Evolutionary conservation across 1,140 invertebrate genomes (phyloP).

Genomic region (Cotesia glomerata): DNA sequence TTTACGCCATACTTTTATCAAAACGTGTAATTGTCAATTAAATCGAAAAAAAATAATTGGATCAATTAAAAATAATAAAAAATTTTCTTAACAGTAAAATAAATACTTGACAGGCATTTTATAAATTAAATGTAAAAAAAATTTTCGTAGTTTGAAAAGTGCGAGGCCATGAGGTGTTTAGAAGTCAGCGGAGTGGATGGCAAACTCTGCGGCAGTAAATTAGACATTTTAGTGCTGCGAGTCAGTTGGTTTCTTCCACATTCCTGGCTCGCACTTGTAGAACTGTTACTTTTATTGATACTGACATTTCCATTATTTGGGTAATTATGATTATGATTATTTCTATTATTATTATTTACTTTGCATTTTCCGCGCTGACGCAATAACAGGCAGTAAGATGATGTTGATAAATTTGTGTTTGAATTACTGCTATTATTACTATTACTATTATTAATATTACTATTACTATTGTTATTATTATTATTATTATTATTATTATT

Average conservation of each 20-base stretch:
- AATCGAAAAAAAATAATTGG: constrained; percentile 1
- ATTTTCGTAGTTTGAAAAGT: constrained; percentile 68
- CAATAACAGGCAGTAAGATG: constrained; percentile 18
- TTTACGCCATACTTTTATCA: too few relatives aligned
- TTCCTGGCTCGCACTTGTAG: constrained; percentile 38
- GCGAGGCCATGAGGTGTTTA: constrained; percentile 55
- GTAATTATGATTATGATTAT: constrained; percentile 30
- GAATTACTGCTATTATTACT: constrained; percentile 26
- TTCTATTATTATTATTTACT: constrained; percentile 20
- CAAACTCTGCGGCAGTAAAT: constrained; percentile 53
- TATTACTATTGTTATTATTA: constrained; percentile 27
- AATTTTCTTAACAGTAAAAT: neutral
- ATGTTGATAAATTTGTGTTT: constrained; percentile 31
- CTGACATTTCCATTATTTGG: constrained; percentile 18
- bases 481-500: constrained; percentile 34
- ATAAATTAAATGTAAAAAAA: constrained; percentile 67
- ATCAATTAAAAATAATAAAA: constrained; percentile 24
- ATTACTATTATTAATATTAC: constrained; percentile 19
- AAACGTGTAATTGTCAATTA: neutral
- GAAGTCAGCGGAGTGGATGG: constrained; percentile 56
- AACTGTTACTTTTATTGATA: constrained; percentile 28
- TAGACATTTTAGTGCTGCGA: constrained; percentile 39
- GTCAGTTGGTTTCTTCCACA: constrained; percentile 42
- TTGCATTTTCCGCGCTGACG: constrained; percentile 30
- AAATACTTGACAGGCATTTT: neutral